Evolutionary conservation across 2,113 vertebrate species (phyloP).

Genomic region (Tichodroma muraria): DNA sequence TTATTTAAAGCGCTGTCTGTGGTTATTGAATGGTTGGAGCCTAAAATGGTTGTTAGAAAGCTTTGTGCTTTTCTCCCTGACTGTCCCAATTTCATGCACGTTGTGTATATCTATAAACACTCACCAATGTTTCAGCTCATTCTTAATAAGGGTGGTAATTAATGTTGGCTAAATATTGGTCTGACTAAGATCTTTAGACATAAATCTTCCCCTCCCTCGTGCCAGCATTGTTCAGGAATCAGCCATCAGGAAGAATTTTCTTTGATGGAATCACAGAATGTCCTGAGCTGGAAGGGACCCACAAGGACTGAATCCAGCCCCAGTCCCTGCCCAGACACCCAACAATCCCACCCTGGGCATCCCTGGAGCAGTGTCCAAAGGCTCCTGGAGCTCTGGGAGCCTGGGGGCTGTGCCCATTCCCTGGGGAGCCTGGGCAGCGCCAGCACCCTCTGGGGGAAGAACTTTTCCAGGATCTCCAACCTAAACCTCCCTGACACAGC

Average conservation of each 20-base stretch:
- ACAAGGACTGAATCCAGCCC: accelerated
- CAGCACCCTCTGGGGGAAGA: neutral
- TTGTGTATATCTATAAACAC: neutral
- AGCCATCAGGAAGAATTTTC: neutral
- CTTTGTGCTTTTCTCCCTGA: neutral
- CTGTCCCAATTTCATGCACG: neutral
- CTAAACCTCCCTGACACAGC: accelerated
- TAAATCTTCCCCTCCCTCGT: neutral
- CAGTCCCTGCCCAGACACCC: accelerated
- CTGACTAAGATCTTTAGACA: neutral
- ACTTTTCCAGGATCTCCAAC: accelerated
- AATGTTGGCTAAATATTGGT: neutral
- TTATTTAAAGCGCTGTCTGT: neutral
- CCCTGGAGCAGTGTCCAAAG: accelerated
- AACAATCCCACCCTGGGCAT: neutral
- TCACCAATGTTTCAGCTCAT: neutral
- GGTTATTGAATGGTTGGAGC: neutral
- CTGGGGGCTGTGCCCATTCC: neutral
- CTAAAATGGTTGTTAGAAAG: accelerated
- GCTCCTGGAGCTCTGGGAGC: neutral
- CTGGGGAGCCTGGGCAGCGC: neutral
- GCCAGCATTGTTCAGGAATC: neutral
- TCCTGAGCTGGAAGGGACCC: neutral
- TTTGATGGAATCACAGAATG: neutral
- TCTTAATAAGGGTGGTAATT: neutral